phyloP scores from a whole-genome alignment of 2,888 invertebrate genomes.

The Synanthedon formicaeformis region DNA sequence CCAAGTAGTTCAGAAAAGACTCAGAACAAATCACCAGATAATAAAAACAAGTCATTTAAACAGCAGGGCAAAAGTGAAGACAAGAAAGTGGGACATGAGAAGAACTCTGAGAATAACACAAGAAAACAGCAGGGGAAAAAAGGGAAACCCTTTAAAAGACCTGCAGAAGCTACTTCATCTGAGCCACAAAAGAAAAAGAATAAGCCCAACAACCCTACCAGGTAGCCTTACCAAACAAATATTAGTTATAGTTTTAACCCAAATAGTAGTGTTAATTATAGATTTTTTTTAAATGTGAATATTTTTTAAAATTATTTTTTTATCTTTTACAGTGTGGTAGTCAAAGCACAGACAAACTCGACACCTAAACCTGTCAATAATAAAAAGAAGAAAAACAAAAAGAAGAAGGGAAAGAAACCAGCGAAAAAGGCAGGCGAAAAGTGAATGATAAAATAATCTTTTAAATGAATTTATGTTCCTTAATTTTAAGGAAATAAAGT shows the following conservation, averaged over 20 bases:
- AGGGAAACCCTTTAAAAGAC: constrained; percentile 24
- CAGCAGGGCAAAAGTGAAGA: neutral
- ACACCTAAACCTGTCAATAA: neutral
- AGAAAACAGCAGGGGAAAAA: neutral
- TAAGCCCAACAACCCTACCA: constrained; percentile 20
- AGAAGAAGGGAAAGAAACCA: constrained; percentile 10
- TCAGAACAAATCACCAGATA: neutral
- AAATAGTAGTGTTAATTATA: neutral
- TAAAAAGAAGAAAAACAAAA: constrained; percentile 11
- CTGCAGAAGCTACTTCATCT: constrained; percentile 17
- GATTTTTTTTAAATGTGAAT: neutral
- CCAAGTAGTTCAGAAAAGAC: neutral
- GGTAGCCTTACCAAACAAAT: constrained; percentile 9
- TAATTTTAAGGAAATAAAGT: too few relatives aligned
- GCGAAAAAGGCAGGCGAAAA: neutral
- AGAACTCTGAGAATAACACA: neutral
- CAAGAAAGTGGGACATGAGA: neutral
- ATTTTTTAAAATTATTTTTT: neutral
- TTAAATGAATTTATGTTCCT: too few relatives aligned
- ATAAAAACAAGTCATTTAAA: neutral
- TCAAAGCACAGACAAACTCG: constrained; percentile 1
- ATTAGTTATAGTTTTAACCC: too few relatives aligned
- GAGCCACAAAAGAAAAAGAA: constrained; percentile 45
- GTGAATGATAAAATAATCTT: neutral
- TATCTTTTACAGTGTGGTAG: neutral